phyloP scores from a whole-genome alignment of 1,140 invertebrate species.

The Agrypnia vestita region DNA sequence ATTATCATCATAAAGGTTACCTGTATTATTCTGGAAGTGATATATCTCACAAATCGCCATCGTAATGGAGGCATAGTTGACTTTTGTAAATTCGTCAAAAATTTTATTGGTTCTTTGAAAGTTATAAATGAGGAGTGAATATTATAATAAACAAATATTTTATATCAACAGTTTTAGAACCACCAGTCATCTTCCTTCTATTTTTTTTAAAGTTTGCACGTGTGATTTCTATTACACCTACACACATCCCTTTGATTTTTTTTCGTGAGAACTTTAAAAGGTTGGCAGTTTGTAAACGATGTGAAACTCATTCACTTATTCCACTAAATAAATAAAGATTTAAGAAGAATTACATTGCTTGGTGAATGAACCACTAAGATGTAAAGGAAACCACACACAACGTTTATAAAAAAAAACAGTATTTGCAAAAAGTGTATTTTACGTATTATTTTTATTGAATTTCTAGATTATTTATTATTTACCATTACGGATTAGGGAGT shows the following conservation, averaged over 20 bases:
- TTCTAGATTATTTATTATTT: too few relatives aligned
- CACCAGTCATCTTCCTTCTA: background rate
- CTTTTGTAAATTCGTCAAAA: too few relatives aligned
- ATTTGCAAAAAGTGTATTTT: too few relatives aligned
- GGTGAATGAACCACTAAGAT: background rate
- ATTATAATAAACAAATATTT: background rate
- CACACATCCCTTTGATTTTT: background rate
- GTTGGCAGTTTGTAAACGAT: background rate
- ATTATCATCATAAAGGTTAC: too few relatives aligned
- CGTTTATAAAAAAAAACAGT: background rate
- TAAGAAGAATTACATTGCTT: too few relatives aligned
- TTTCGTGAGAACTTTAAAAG: slow-evolving; percentile 31
- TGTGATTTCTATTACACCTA: slow-evolving; percentile 33
- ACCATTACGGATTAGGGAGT: too few relatives aligned
- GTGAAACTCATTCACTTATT: background rate
- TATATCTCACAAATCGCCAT: too few relatives aligned
- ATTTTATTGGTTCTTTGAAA: too few relatives aligned
- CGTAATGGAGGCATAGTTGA: too few relatives aligned
- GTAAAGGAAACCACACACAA: slow-evolving; percentile 1
- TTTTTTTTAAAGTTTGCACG: slow-evolving; percentile 29
- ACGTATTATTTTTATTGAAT: too few relatives aligned
- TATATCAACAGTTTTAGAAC: slow-evolving; percentile 22
- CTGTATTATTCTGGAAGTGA: too few relatives aligned
- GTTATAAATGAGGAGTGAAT: too few relatives aligned
- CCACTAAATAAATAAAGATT: slow-evolving; percentile 8